These are phyloP conservation scores for Agrilus biguttatus DNA, from an alignment of 2,888 invertebrate genomes.

Conservation along the genomic window DNA sequence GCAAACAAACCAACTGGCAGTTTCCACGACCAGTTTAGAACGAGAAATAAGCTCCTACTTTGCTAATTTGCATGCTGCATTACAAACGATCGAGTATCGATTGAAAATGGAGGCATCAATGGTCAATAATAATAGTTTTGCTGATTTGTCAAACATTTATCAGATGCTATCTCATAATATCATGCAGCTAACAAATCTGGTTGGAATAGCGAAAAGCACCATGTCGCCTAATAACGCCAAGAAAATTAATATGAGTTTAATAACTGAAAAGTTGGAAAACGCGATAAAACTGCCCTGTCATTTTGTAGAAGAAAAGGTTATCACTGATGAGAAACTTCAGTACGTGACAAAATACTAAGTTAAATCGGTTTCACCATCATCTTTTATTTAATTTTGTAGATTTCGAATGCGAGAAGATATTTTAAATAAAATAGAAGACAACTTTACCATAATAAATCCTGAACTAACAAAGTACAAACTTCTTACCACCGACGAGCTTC, in stretches of 20 bases:
- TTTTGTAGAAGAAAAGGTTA: conserved; percentile 2
- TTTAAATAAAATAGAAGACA: conserved; percentile 7
- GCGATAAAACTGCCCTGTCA: conserved; percentile 7
- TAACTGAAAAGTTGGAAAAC: conserved; percentile 9
- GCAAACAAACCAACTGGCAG: not conserved
- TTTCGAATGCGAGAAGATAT: conserved; percentile 5
- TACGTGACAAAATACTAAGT: not conserved
- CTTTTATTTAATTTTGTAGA: conserved; percentile 5
- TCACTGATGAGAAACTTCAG: conserved; percentile 1
- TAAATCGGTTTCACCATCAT: too few species aligned
- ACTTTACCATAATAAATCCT: conserved; percentile 1
- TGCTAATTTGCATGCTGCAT: conserved; percentile 33
- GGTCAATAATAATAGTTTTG: conserved; percentile 4
- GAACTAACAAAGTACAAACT: not conserved
- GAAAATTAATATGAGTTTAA: conserved; percentile 8
- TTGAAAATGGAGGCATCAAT: conserved; percentile 13
- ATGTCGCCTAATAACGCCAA: conserved; percentile 3
- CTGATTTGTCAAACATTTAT: conserved; percentile 2
- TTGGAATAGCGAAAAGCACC: conserved; percentile 6
- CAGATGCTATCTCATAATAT: conserved; percentile 6
- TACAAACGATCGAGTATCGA: conserved; percentile 39
- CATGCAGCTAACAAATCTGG: conserved; percentile 4
- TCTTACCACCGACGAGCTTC: conserved; percentile 4
- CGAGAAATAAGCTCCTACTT: conserved; percentile 36
- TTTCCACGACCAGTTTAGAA: conserved; percentile 5